A percentile compares a stretch with the other conserved stretches of the same genome.
Conservation (phyloP, 2,797 vertebrate species). For the Meda fulgida region DNA sequence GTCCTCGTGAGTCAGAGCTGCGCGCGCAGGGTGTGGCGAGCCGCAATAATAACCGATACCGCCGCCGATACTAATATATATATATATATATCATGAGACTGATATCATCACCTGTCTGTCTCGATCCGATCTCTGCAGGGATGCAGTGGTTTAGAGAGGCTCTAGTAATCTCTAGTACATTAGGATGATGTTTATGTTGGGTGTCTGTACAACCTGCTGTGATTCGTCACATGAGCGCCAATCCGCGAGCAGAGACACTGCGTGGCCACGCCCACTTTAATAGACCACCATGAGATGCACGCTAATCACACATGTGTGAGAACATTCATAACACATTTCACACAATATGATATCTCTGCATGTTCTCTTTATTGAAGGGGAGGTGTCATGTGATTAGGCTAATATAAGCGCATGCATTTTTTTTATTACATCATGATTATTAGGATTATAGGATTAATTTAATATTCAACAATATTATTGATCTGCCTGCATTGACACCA, state of each 20-base stretch:
- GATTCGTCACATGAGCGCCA: constrained; percentile 49
- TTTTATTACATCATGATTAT: not conserved
- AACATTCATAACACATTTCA: not conserved
- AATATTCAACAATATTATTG: too few species aligned
- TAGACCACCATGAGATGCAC: not conserved
- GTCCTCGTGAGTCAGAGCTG: constrained; percentile 60
- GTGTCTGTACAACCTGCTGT: not conserved
- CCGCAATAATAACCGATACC: not conserved
- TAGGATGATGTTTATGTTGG: constrained; percentile 8
- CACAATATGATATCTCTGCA: not conserved
- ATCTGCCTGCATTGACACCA: too few species aligned
- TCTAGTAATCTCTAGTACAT: not conserved
- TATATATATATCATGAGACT: not conserved
- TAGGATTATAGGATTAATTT: not conserved
- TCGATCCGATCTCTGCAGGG: not conserved
- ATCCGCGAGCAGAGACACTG: constrained; percentile 1
- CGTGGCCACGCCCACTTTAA: constrained; percentile 28
- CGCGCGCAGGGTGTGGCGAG: constrained; percentile 60
- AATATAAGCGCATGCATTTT: too few species aligned
- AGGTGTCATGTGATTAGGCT: too few species aligned
- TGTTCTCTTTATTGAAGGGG: not conserved
- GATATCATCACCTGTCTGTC: too few species aligned
- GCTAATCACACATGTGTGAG: not conserved
- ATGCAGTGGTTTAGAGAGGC: not conserved
- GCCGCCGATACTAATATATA: not conserved